Conservation (phyloP, 2,113 vertebrate species). For the Lophius piscatorius region DNA sequence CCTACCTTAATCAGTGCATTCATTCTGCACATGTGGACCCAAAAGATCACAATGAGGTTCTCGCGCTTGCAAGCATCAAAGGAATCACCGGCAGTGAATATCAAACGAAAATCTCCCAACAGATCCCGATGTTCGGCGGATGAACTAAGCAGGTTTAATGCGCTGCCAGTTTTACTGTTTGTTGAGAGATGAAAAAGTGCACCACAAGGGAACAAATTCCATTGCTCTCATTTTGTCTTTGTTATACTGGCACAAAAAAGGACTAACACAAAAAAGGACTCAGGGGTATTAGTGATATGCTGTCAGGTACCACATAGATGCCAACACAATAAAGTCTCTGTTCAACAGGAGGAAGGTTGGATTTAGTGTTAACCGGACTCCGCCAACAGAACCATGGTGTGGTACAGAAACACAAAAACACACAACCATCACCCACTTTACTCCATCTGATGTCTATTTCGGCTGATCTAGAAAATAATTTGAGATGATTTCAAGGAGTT, state of each 20-base stretch:
- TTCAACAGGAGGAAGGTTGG: conserved; percentile 35
- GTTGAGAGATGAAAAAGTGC: conserved; percentile 12
- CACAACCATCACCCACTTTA: conserved; percentile 25
- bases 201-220: conserved; percentile 26
- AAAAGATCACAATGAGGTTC: conserved; percentile 32
- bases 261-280: conserved; percentile 5
- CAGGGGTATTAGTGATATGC: conserved; percentile 24
- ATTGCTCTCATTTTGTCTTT: conserved; percentile 27
- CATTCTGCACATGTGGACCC: conserved; percentile 16
- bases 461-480: too few species aligned
- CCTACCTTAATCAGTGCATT: conserved; percentile 11
- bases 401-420: conserved; percentile 11
- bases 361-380: conserved; percentile 2
- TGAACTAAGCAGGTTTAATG: conserved; percentile 50
- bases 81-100: conserved; percentile 30
- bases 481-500: too few species aligned
- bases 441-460: too few species aligned
- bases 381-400: conserved; percentile 17
- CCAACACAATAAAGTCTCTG: too few species aligned
- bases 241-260: neutral
- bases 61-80: conserved; percentile 47
- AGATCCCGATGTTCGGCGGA: conserved; percentile 19
- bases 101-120: conserved; percentile 44
- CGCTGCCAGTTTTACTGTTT: conserved; percentile 45
- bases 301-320: conserved; percentile 29